phyloP scores from a whole-genome alignment of 2,113 vertebrate species.

The Electrona antarctica region DNA sequence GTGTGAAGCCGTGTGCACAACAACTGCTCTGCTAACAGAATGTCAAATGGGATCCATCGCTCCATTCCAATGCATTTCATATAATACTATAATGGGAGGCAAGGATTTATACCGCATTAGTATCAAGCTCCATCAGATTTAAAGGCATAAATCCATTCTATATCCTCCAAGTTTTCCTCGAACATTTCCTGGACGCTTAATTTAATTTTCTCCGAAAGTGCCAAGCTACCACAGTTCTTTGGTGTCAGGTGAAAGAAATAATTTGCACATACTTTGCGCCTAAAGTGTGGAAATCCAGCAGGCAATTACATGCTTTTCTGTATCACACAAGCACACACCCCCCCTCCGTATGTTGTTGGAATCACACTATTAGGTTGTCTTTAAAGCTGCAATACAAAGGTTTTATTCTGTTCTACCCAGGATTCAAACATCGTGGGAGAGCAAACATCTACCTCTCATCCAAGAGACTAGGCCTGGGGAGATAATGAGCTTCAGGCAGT shows the following conservation, averaged over 20 bases:
- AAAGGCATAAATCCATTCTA: conserved; percentile 76
- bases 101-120: conserved; percentile 79
- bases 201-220: conserved; percentile 75
- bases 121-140: conserved; percentile 81
- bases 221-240: conserved; percentile 66
- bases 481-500: no score
- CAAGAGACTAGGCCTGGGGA: no score
- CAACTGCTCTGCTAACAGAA: conserved; percentile 75
- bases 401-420: no score
- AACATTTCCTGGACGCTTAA: conserved; percentile 74
- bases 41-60: conserved; percentile 77
- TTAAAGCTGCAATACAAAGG: conserved; percentile 10
- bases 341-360: conserved; percentile 41
- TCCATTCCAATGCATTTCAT: conserved; percentile 75
- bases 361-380: conserved; percentile 55
- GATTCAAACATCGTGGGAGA: no score
- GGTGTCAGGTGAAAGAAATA: conserved; percentile 77
- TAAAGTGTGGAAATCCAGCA: conserved; percentile 73
- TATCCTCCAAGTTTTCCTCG: conserved; percentile 73
- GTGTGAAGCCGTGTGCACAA: conserved; percentile 67
- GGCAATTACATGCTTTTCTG: conserved; percentile 63
- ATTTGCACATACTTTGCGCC: conserved; percentile 74
- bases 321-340: conserved; percentile 61
- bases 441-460: no score
- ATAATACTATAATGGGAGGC: conserved; percentile 76